These are phyloP conservation scores for Acrocyrtus sp. DNA, from an alignment of 2,888 invertebrate genomes.

Conservation along the genomic window DNA sequence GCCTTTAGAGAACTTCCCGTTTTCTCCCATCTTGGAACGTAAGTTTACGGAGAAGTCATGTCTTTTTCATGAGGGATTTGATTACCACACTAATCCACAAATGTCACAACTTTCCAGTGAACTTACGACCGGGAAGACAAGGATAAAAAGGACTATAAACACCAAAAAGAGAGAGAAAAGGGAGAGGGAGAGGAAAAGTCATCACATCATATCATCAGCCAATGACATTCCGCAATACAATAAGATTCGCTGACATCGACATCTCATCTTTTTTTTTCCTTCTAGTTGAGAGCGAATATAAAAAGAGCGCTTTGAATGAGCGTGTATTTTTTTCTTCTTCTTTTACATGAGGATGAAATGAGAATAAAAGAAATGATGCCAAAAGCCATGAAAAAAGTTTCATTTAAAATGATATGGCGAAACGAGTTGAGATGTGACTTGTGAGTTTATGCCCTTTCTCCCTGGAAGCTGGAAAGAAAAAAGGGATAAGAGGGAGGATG, in stretches of 20 bases:
- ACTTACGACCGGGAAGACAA: neutral
- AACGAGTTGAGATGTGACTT: no score
- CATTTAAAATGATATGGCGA: neutral
- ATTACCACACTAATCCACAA: conserved; percentile 48
- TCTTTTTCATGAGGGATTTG: conserved; percentile 47
- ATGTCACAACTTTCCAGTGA: conserved; percentile 42
- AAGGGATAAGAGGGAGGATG: neutral
- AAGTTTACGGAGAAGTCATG: conserved; percentile 5
- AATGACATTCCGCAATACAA: neutral
- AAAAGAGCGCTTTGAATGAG: no score
- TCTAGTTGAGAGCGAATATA: no score
- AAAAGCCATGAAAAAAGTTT: conserved; percentile 33
- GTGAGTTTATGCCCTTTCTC: no score
- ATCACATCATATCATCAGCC: neutral
- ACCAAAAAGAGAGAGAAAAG: neutral
- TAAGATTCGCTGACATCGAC: neutral
- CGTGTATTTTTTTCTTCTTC: no score
- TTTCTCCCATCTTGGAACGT: neutral
- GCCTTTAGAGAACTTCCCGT: neutral
- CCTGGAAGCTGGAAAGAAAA: no score
- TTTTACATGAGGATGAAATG: conserved; percentile 7
- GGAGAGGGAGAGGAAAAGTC: no score
- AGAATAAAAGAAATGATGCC: conserved; percentile 13
- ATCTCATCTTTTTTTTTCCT: no score
- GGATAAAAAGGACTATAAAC: neutral